A percentile compares a stretch with the other conserved stretches of the same genome.
These are phyloP conservation scores for Tethya wilhelma DNA, from an alignment of 37 sponge, comb jelly and placozoan species.

Conservation along the genomic window DNA sequence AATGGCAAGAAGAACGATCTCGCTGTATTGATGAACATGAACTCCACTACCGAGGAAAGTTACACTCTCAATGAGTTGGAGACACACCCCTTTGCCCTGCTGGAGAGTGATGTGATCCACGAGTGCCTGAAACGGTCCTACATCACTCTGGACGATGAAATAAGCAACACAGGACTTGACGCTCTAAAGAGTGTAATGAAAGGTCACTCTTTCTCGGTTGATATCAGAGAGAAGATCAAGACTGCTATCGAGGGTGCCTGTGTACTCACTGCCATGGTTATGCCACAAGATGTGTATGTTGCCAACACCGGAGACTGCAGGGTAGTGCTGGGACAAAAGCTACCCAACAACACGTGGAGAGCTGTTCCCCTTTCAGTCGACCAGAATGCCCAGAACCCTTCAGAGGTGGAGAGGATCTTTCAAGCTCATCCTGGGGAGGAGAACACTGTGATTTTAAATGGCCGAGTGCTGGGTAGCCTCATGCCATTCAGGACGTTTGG, in stretches of 20 bases:
- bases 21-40: slow-evolving; percentile 18
- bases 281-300: slow-evolving; percentile 44
- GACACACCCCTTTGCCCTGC: neutral
- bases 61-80: neutral
- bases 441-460: slow-evolving; percentile 44
- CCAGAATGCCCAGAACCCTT: slow-evolving; percentile 70
- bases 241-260: slow-evolving; percentile 73
- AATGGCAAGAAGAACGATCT: neutral
- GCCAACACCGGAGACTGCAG: slow-evolving; percentile 91
- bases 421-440: slow-evolving; percentile 83
- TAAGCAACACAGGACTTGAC: slow-evolving; percentile 43
- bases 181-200: slow-evolving; percentile 35
- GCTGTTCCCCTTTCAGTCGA: slow-evolving; percentile 72
- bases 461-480: slow-evolving; percentile 72
- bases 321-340: slow-evolving; percentile 64
- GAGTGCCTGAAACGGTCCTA: slow-evolving; percentile 35
- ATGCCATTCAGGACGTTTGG: slow-evolving; percentile 92
- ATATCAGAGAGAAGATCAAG: slow-evolving; percentile 42
- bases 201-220: slow-evolving; percentile 45
- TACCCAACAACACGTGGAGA: slow-evolving; percentile 36
- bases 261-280: slow-evolving; percentile 48
- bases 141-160: slow-evolving; percentile 44
- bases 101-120: slow-evolving; percentile 3
- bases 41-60: neutral
- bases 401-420: slow-evolving; percentile 68